Evolutionary conservation across 2,797 vertebrate genomes (phyloP).

Genomic region (Naso thynnoides): DNA sequence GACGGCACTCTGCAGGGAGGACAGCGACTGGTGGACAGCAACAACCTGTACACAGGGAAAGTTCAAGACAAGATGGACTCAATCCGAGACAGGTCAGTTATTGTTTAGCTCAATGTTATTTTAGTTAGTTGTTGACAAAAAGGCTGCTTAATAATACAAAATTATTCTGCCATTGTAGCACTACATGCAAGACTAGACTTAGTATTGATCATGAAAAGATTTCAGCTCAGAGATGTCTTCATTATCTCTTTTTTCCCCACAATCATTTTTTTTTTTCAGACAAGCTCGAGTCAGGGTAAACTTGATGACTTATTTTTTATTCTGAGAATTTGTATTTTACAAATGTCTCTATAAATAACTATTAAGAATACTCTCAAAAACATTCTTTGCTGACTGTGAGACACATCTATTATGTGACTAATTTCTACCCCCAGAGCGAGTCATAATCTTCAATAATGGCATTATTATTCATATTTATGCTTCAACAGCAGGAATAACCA

Average conservation of each 20-base stretch:
- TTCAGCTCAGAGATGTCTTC: neutral
- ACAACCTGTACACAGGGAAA: conserved; percentile 90
- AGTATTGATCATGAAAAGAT: conserved; percentile 3
- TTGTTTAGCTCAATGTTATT: neutral
- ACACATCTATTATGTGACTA: neutral
- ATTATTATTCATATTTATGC: neutral
- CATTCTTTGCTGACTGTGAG: no score
- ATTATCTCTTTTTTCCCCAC: neutral
- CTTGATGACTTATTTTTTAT: neutral
- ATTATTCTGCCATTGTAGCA: neutral
- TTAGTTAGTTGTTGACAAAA: neutral
- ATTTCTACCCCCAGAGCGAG: neutral
- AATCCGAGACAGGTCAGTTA: conserved; percentile 88
- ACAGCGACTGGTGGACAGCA: conserved; percentile 86
- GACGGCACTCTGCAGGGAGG: conserved; percentile 84
- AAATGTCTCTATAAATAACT: neutral
- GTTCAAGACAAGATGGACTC: conserved; percentile 89
- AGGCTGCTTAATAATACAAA: neutral
- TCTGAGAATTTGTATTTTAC: neutral
- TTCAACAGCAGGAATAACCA: neutral
- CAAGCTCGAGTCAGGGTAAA: neutral
- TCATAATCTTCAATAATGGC: no score
- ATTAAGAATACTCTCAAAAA: neutral
- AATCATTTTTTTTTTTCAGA: neutral
- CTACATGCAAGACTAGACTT: neutral